Conservation (phyloP, 2,888 invertebrate species). For the Candidula unifasciata region DNA sequence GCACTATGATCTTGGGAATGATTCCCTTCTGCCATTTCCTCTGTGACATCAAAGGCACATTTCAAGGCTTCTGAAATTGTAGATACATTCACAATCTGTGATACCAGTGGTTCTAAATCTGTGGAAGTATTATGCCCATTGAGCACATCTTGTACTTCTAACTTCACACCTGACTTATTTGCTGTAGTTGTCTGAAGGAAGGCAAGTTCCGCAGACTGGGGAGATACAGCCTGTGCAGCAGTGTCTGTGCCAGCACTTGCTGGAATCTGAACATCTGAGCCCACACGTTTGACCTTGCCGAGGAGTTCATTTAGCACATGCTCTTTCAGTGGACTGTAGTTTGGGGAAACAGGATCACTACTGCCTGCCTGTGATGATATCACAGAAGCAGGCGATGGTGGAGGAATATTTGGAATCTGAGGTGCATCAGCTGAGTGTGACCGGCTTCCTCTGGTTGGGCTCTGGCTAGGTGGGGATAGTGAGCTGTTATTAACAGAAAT, state of each 20-base stretch:
- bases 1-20: too few species aligned
- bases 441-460: not conserved
- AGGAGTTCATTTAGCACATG: constrained; percentile 39
- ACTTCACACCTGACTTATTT: not conserved
- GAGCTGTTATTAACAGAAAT: constrained; percentile 28
- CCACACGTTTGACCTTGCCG: constrained; percentile 23
- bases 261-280: constrained; percentile 2
- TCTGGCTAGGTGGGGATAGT: not conserved
- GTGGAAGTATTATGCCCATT: not conserved
- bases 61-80: constrained; percentile 25
- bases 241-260: not conserved
- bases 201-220: not conserved
- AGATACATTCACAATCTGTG: not conserved
- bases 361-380: not conserved
- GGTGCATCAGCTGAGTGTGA: constrained; percentile 2
- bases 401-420: not conserved
- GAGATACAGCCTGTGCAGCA: not conserved
- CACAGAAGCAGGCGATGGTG: constrained; percentile 1
- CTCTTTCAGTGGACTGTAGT: constrained; percentile 4
- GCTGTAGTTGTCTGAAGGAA: not conserved
- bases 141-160: not conserved
- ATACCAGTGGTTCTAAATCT: too few species aligned
- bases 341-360: not conserved
- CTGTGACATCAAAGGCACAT: not conserved
- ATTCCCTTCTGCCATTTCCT: not conserved